Conservation (phyloP, 2,113 vertebrate species). For the Zapornia atra region DNA sequence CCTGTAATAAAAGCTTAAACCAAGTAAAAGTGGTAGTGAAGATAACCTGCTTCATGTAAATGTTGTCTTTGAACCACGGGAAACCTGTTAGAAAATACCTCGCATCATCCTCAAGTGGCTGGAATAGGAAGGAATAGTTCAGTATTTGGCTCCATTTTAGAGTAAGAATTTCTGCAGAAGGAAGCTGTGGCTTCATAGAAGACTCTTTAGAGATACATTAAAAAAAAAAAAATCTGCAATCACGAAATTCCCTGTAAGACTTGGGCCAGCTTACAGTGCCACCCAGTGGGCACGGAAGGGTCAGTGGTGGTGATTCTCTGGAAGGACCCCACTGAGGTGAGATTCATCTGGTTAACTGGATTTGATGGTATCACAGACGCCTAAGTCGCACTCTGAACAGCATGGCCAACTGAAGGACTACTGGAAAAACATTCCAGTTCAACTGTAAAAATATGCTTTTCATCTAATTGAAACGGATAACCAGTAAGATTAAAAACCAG, state of each 20-base stretch:
- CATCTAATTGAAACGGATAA: background rate
- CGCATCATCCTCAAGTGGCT: background rate
- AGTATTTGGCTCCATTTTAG: background rate
- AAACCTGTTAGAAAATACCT: background rate
- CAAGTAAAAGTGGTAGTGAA: background rate
- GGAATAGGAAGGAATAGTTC: background rate
- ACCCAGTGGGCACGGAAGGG: constrained; percentile 42
- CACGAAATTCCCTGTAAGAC: no score
- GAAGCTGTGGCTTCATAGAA: background rate
- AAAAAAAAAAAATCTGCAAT: background rate
- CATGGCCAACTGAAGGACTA: background rate
- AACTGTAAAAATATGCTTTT: background rate
- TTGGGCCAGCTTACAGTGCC: constrained; percentile 44
- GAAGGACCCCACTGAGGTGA: background rate
- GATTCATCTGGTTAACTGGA: background rate
- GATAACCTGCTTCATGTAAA: background rate
- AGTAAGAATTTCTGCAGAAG: background rate
- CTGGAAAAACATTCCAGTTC: background rate
- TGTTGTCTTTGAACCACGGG: background rate
- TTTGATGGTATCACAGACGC: background rate
- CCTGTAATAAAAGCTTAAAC: background rate
- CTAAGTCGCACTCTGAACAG: background rate
- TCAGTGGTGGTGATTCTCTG: background rate
- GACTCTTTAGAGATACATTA: background rate
- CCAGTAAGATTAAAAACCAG: background rate